Percentiles rank a stretch among this genome's conserved stretches.
Evolutionary conservation across 2,113 vertebrate genomes (phyloP).

Genomic region (Chaetodon trifascialis): DNA sequence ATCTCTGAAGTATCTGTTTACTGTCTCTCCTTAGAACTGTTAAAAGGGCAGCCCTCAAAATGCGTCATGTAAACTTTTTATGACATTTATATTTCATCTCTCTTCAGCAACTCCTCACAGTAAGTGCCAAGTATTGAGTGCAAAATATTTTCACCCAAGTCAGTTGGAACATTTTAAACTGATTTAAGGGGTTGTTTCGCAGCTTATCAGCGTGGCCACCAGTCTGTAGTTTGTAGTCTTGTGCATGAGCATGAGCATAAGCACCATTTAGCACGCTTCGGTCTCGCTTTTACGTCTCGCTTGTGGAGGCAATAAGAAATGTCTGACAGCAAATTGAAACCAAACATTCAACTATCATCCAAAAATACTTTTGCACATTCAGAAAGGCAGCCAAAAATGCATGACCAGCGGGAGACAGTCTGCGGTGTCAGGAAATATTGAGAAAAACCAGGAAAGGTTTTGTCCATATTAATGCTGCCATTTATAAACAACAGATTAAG

Average conservation of each 20-base stretch:
- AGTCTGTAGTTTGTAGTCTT: constrained; percentile 20
- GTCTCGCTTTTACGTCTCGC: constrained; percentile 20
- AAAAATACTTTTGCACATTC: constrained; percentile 44
- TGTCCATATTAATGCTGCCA: constrained; percentile 31
- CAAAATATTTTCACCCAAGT: constrained; percentile 23
- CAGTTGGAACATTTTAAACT: background rate
- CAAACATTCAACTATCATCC: constrained; percentile 47
- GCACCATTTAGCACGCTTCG: constrained; percentile 5
- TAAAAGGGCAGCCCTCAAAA: constrained; percentile 9
- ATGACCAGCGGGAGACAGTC: constrained; percentile 32
- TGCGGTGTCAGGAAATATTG: constrained; percentile 29
- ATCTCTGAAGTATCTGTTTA: constrained; percentile 16
- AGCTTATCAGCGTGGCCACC: constrained; percentile 22
- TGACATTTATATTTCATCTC: background rate
- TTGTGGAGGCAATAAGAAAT: constrained; percentile 46
- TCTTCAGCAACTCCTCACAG: constrained; percentile 3
- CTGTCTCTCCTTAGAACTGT: background rate
- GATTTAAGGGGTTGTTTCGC: constrained; percentile 6
- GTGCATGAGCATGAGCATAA: background rate
- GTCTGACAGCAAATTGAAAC: constrained; percentile 64
- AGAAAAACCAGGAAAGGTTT: constrained; percentile 31
- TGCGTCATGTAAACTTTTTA: constrained; percentile 1
- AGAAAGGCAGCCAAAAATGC: constrained; percentile 40
- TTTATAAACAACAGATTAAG: constrained; percentile 45
- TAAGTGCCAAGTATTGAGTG: background rate